phyloP scores from a whole-genome alignment of 2,888 invertebrate genomes.

The Orthosia gothica region DNA sequence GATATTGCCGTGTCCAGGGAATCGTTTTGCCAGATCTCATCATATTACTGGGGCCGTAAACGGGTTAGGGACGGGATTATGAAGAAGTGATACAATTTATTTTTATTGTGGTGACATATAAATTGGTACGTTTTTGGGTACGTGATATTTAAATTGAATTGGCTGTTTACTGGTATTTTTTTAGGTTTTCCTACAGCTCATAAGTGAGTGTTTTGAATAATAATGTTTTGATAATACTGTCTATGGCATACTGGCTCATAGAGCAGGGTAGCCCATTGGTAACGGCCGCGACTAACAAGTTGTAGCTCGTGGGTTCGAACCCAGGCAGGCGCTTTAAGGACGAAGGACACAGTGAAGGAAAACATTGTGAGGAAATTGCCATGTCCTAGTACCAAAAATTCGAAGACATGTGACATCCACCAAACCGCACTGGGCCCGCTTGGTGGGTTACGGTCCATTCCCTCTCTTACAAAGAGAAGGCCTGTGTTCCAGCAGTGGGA shows the following conservation, averaged over 20 bases:
- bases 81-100: conserved; percentile 68
- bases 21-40: conserved; percentile 76
- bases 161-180: conserved; percentile 39
- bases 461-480: too few species aligned
- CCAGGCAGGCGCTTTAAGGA: too few species aligned
- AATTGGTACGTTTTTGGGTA: conserved; percentile 58
- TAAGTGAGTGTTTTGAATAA: conserved; percentile 41
- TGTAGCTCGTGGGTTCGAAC: too few species aligned
- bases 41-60: conserved; percentile 75
- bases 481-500: too few species aligned
- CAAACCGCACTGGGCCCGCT: too few species aligned
- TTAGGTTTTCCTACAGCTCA: conserved; percentile 11
- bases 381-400: too few species aligned
- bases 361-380: too few species aligned
- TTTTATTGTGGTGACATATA: conserved; percentile 67
- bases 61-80: conserved; percentile 72
- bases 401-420: too few species aligned
- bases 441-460: too few species aligned
- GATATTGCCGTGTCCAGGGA: conserved; percentile 80
- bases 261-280: too few species aligned
- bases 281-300: too few species aligned
- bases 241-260: background rate
- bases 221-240: conserved; percentile 13
- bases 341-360: too few species aligned
- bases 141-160: conserved; percentile 64